A percentile compares a stretch with the other conserved stretches of the same genome.
These are phyloP conservation scores for Globia sparganii DNA, from an alignment of 2,888 invertebrate species.

Conservation along the genomic window DNA sequence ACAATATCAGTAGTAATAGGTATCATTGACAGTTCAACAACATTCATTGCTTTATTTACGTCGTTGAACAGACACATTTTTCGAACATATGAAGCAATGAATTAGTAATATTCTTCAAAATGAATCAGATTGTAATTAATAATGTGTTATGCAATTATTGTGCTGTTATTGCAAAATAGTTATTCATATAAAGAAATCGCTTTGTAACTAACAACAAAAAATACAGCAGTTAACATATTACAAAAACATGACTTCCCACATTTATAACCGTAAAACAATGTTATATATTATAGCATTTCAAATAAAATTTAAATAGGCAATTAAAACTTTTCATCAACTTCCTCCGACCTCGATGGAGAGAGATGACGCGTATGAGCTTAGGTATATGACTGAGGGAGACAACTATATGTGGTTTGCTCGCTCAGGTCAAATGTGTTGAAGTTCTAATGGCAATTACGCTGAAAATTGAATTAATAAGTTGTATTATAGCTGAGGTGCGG, in stretches of 20 bases:
- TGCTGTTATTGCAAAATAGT: not conserved
- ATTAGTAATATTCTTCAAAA: too few relatives aligned
- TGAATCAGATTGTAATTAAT: not conserved
- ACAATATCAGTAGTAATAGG: too few relatives aligned
- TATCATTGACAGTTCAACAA: too few relatives aligned
- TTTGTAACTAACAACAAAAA: slow-evolving; percentile 23
- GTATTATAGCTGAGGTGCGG: slow-evolving; percentile 47
- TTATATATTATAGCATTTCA: slow-evolving; percentile 50
- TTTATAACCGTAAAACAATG: slow-evolving; percentile 55
- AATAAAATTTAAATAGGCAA: slow-evolving; percentile 69
- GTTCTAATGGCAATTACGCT: slow-evolving; percentile 62
- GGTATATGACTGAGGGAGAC: slow-evolving; percentile 34
- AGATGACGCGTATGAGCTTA: slow-evolving; percentile 31
- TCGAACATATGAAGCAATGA: too few relatives aligned
- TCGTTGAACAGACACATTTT: too few relatives aligned
- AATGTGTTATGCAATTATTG: too few relatives aligned
- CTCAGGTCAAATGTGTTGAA: slow-evolving; percentile 62
- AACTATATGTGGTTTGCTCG: slow-evolving; percentile 43
- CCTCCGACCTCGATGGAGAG: slow-evolving; percentile 18
- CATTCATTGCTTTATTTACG: too few relatives aligned
- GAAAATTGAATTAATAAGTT: slow-evolving; percentile 66
- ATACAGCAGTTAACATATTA: slow-evolving; percentile 42
- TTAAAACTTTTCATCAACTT: slow-evolving; percentile 67
- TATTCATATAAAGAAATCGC: slow-evolving; percentile 33
- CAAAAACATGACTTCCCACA: slow-evolving; percentile 35